Evolutionary conservation across 2,797 vertebrate genomes (phyloP).

Genomic region (Cyclura pinguis): DNA sequence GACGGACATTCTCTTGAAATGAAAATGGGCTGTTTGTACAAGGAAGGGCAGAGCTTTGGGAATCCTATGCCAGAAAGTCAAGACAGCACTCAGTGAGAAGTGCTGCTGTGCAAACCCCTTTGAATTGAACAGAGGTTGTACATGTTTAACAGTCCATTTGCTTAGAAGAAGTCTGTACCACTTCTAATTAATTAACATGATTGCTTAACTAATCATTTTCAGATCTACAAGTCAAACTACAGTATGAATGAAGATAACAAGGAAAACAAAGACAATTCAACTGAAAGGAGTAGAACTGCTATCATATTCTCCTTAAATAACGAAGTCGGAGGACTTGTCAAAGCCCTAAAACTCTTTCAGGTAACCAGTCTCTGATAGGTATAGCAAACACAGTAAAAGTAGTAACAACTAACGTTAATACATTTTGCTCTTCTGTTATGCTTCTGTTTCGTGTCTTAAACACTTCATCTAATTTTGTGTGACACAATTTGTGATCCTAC

Average conservation of each 20-base stretch:
- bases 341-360: slow-evolving; percentile 96
- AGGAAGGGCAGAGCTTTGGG: background rate
- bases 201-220: slow-evolving; percentile 44
- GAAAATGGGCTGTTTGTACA: background rate
- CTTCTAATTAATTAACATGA: background rate
- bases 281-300: slow-evolving; percentile 87
- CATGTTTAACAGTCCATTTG: background rate
- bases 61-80: background rate
- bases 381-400: background rate
- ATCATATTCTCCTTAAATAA: slow-evolving; percentile 97
- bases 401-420: background rate
- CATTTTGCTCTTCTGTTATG: background rate
- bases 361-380: slow-evolving; percentile 71
- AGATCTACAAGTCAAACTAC: slow-evolving; percentile 90
- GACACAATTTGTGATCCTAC: background rate
- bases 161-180: background rate
- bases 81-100: background rate
- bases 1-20: background rate
- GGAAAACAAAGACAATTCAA: slow-evolving; percentile 87
- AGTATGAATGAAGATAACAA: slow-evolving; percentile 93
- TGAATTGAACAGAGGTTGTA: background rate
- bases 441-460: slow-evolving; percentile 12
- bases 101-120: background rate
- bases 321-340: slow-evolving; percentile 96
- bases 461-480: background rate